Evolutionary conservation across 2,888 invertebrate species (phyloP), one percentile per base, ranked within the genome.

Genomic region (Phortica magna): DNA sequence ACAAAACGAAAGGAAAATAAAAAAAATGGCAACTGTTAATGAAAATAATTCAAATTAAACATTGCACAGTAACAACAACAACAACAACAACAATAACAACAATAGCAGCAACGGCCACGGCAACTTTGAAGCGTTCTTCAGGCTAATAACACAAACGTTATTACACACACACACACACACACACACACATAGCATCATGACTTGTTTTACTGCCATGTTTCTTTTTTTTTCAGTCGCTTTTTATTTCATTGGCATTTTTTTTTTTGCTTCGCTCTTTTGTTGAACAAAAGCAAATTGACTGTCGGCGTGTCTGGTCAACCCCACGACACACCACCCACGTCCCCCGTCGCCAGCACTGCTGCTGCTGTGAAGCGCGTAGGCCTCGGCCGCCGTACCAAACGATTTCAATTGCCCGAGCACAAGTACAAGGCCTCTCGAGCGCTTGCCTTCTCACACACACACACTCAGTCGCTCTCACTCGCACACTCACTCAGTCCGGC

Each of bases 21-120:
- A 83, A 86, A 83, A 83, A 84, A 83, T 87, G 85, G 88, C 87
- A 88, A 86, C 88, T 86, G 88, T 86, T 84, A 88, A 84, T 86
- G 87, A 86, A 88, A 86, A 86, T 88, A 86, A 86, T 86, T 88
- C 86, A 86, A 88, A 88, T 86, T 86, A 88, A 86, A 83, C 88
- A 81, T 81, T 85, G 76, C 72, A 73, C 19, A 72, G 48, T 14
- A 73, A n/a, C 14, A 67, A 67, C 31, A 55, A 39, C 73, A 17
- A 82, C 82, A 84, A 83, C 87, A 81, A 79, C 77, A 78, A 80
- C 83, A 87, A 79, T 67, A 79, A 79, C 55, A 76, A 43, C 65
- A 75, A 77, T 48, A 78, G 43, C 78, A 76, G 70, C 57, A 76
- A 61, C 67, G 77, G 79, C 68, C 75, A 4, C 14, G 59, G 48